These are phyloP conservation scores for Diceros bicornis DNA, from an alignment of 2,797 vertebrate species.

Conservation along the genomic window DNA sequence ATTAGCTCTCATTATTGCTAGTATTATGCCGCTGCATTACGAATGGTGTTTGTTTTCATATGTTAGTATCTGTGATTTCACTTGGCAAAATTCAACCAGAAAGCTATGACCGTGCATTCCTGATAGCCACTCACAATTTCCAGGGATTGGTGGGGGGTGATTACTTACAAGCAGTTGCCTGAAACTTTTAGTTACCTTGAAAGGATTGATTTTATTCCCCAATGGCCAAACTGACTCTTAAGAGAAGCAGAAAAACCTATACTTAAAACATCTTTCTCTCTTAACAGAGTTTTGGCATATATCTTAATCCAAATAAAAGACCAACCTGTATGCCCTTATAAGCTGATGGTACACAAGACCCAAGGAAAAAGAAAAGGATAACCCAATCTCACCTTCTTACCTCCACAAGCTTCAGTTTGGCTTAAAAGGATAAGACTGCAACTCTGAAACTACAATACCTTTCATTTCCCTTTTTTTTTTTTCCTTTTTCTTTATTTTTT, in stretches of 20 bases:
- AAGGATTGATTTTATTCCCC: slow-evolving; percentile 62
- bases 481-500: not conserved
- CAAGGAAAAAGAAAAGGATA: not conserved
- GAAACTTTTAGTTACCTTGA: slow-evolving; percentile 39
- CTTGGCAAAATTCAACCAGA: slow-evolving; percentile 54
- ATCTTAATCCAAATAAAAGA: slow-evolving; percentile 33
- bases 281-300: slow-evolving; percentile 56
- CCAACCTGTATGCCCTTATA: not conserved
- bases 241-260: slow-evolving; percentile 58
- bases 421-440: slow-evolving; percentile 5
- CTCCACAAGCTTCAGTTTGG: not conserved
- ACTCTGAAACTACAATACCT: slow-evolving; percentile 51
- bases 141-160: not conserved
- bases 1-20: slow-evolving; percentile 28
- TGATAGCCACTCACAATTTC: slow-evolving; percentile 46
- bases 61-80: slow-evolving; percentile 59
- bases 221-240: slow-evolving; percentile 40
- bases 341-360: not conserved
- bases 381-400: not conserved
- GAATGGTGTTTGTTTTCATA: slow-evolving; percentile 46
- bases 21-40: not conserved
- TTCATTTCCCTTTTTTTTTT: not conserved
- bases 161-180: slow-evolving; percentile 37
- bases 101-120: slow-evolving; percentile 38
- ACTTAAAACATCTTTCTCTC: slow-evolving; percentile 33